Conservation (phyloP, 2,113 vertebrate species). For the Ceyx melanurus region DNA sequence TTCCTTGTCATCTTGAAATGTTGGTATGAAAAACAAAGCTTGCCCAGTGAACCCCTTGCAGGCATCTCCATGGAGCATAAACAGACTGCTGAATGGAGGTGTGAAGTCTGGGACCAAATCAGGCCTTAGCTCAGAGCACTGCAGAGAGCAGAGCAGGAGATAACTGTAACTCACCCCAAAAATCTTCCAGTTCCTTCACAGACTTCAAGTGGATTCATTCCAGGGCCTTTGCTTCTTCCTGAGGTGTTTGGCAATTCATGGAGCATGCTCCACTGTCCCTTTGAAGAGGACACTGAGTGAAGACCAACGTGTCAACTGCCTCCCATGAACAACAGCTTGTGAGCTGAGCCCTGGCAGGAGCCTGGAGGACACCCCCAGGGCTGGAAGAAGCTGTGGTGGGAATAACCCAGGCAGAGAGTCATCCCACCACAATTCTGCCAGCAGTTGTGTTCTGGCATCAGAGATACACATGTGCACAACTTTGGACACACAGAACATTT, state of each 20-base stretch:
- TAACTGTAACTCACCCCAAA: background rate
- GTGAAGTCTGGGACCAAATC: background rate
- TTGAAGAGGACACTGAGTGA: background rate
- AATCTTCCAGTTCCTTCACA: background rate
- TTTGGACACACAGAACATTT: background rate
- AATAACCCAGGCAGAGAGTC: background rate
- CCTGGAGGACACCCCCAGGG: background rate
- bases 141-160: background rate
- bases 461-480: background rate
- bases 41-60: background rate
- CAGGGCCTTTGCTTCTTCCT: background rate
- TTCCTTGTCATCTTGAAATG: background rate
- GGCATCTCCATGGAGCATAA: background rate
- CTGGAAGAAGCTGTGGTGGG: background rate
- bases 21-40: background rate
- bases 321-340: background rate
- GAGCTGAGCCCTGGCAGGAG: background rate
- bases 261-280: background rate
- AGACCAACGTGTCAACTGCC: rapidly evolving
- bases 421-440: background rate
- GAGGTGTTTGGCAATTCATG: background rate
- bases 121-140: background rate
- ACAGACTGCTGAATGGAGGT: background rate
- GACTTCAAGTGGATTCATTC: background rate
- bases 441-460: background rate